These are phyloP conservation scores for Coleophora flavipennella DNA, from an alignment of 2,888 invertebrate genomes.

Conservation along the genomic window DNA sequence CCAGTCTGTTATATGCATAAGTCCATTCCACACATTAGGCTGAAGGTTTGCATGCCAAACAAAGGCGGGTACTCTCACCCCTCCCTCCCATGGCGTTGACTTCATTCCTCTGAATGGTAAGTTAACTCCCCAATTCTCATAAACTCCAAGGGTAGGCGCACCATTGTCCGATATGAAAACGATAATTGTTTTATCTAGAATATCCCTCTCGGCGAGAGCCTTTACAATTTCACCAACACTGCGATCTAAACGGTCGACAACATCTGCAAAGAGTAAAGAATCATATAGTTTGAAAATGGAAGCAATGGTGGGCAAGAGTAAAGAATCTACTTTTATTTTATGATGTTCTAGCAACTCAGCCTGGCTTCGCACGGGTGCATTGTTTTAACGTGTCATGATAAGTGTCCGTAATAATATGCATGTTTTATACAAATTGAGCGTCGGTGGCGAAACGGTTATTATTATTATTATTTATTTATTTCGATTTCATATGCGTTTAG, in stretches of 20 bases:
- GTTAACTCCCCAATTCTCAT: constrained; percentile 83
- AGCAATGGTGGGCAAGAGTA: too few species aligned
- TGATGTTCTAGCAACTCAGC: too few species aligned
- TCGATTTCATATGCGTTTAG: too few species aligned
- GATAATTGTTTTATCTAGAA: constrained; percentile 87
- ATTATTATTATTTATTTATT: too few species aligned
- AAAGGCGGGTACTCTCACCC: constrained; percentile 81
- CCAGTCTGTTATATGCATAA: constrained; percentile 89
- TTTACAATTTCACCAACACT: constrained; percentile 84
- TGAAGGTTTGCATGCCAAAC: constrained; percentile 76
- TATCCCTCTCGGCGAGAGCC: constrained; percentile 76
- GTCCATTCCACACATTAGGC: constrained; percentile 72
- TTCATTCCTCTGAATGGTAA: constrained; percentile 87
- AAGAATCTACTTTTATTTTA: too few species aligned
- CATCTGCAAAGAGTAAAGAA: constrained; percentile 41
- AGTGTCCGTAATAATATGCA: too few species aligned
- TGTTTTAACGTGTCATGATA: too few species aligned
- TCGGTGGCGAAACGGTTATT: too few species aligned
- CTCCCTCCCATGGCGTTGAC: constrained; percentile 89
- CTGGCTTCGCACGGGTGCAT: too few species aligned
- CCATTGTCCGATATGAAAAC: constrained; percentile 94
- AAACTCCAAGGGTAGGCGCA: constrained; percentile 81
- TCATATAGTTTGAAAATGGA: too few species aligned
- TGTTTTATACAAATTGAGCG: too few species aligned
- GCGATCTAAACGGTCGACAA: constrained; percentile 85